These are phyloP conservation scores for Incurvaria masculella DNA, from an alignment of 2,888 invertebrate genomes.

Conservation along the genomic window DNA sequence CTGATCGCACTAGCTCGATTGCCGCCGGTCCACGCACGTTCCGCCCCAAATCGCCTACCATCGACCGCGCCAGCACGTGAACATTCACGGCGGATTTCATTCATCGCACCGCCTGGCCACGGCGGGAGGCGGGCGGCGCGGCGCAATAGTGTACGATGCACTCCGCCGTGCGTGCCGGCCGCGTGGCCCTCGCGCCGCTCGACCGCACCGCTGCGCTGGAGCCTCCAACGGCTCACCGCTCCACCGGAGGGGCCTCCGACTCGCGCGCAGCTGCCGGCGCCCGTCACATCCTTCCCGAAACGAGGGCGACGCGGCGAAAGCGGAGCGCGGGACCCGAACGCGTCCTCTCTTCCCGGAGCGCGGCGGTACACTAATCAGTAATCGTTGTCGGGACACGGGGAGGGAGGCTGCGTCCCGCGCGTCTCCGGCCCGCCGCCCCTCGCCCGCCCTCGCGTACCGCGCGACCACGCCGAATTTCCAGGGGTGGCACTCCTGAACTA, in stretches of 20 bases:
- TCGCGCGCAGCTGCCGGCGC: not conserved
- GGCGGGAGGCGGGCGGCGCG: not conserved
- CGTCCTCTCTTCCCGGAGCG: constrained; percentile 11
- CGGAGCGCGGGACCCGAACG: constrained; percentile 5
- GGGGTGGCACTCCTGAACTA: constrained; percentile 41
- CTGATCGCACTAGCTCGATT: not conserved
- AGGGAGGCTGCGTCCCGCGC: constrained; percentile 48
- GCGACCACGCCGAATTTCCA: constrained; percentile 29
- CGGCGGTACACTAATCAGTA: constrained; percentile 50
- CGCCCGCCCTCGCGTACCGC: constrained; percentile 11
- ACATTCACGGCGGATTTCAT: not conserved
- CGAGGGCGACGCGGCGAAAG: not conserved
- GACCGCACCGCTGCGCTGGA: constrained; percentile 31
- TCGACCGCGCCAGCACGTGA: not conserved
- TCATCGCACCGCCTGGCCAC: not conserved
- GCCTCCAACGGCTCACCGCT: constrained; percentile 37
- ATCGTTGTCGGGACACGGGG: constrained; percentile 50
- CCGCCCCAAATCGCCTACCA: not conserved
- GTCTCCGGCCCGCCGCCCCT: constrained; percentile 22
- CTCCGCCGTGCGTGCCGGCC: constrained; percentile 19
- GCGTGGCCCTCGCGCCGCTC: constrained; percentile 22
- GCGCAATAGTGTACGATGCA: not conserved
- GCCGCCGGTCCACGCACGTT: not conserved
- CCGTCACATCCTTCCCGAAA: not conserved
- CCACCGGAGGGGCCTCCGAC: constrained; percentile 23